These are phyloP conservation scores for Drosophila seguyi DNA, from an alignment of 1,140 invertebrate genomes.

Conservation along the genomic window DNA sequence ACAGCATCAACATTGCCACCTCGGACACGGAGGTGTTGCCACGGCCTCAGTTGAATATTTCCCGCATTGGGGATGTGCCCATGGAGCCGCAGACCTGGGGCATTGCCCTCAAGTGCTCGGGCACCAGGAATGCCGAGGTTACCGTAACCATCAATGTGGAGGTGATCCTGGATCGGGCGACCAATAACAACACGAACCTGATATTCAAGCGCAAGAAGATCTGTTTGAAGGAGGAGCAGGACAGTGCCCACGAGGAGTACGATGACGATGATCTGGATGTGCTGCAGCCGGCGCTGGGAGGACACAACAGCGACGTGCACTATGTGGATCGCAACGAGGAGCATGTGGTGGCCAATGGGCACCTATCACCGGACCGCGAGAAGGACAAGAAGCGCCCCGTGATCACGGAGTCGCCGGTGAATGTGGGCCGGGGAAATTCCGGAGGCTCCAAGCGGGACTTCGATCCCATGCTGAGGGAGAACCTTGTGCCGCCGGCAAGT, in stretches of 20 bases:
- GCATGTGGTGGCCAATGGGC: conserved; percentile 62
- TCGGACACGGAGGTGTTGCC: conserved; percentile 91
- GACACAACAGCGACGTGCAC: conserved; percentile 60
- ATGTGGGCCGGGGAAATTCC: conserved; percentile 47
- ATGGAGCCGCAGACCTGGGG: conserved; percentile 92
- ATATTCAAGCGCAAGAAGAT: conserved; percentile 94
- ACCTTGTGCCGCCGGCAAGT: conserved; percentile 70
- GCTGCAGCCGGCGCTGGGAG: conserved; percentile 56
- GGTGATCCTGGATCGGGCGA: conserved; percentile 89
- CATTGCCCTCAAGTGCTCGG: conserved; percentile 92
- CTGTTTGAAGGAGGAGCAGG: conserved; percentile 86
- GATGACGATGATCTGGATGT: conserved; percentile 65
- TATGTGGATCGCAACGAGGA: conserved; percentile 73
- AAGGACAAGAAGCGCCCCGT: conserved; percentile 46
- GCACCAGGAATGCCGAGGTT: conserved; percentile 92
- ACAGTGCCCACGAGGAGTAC: conserved; percentile 73
- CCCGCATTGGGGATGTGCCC: conserved; percentile 91
- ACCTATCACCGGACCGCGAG: conserved; percentile 42
- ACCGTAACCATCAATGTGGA: conserved; percentile 94
- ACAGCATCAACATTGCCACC: conserved; percentile 91
- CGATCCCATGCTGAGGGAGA: conserved; percentile 80
- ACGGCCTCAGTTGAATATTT: conserved; percentile 92
- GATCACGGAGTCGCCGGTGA: conserved; percentile 47
- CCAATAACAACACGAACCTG: conserved; percentile 90
- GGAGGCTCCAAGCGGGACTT: conserved; percentile 60